Evolutionary conservation across 2,113 vertebrate genomes (phyloP), one percentile per base, ranked within the genome.

Genomic region (Puma concolor): DNA sequence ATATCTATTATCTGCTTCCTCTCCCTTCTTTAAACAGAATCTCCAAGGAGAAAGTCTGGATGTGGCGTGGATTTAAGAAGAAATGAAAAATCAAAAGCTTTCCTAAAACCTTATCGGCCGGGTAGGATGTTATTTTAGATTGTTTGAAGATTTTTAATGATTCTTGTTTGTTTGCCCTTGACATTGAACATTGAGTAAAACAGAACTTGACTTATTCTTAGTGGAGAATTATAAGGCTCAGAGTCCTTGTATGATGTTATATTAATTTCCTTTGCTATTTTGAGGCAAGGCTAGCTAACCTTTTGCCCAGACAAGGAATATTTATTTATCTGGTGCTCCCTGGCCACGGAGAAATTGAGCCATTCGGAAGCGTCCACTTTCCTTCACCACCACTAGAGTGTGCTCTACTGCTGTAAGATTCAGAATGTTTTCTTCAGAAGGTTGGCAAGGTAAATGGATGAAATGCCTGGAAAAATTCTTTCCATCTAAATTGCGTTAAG

Each of bases 341-440:
- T 67, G 12, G 31, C n/a, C 29, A 8, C 2, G 33, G 74, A 29
- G 72, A 12, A 2, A 85, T 19, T 54, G 29, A 54, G 50, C 60
- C 64, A 48, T 79, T 95, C 48, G 0, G 13, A 97, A 79, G 48
- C 36, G 52, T 97, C 96, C 96, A 91, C 95, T 98, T 97, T 98
- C 90, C 97, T 74, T 90, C 13, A 76, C 96, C 94, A 82, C 98
- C 99, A 98, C 99, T 99, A 99, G 99, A 99, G 99, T 93, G 98
- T 98, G 97, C 99, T 99, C 97, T 98, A 95, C 98, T 91, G 98
- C 97, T 95, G 16, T 94, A 76, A 98, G 97, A 99, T 89, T 93
- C 89, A 96, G 48, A 82, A 83, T 41, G 64, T 21, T 36, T 67
- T 38, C 95, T 86, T 38, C 2, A 41, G 33, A 1, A 31, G 1